These are phyloP conservation scores for Argya squamiceps DNA, from an alignment of 2,797 vertebrate species.

Conservation along the genomic window DNA sequence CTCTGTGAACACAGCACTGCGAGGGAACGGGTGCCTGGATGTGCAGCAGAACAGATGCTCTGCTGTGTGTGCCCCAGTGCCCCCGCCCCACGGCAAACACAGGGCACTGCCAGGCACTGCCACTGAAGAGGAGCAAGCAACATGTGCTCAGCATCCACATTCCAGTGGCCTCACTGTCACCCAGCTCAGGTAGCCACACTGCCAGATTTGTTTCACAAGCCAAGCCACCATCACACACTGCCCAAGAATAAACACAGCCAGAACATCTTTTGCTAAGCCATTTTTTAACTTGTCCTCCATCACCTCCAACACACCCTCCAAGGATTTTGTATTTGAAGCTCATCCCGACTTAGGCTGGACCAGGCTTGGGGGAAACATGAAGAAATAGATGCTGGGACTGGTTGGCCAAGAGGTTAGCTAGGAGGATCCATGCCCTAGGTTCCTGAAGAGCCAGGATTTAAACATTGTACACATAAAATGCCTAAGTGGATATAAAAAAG, in stretches of 20 bases:
- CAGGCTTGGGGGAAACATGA: background rate
- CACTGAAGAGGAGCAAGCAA: background rate
- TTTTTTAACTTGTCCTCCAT: background rate
- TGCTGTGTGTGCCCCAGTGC: background rate
- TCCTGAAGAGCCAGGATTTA: background rate
- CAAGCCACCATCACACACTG: background rate
- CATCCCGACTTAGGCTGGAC: background rate
- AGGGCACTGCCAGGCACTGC: background rate
- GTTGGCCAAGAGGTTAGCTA: background rate
- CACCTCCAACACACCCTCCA: background rate
- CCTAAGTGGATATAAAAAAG: background rate
- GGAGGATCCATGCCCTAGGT: background rate
- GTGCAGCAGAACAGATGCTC: slow-evolving; percentile 38
- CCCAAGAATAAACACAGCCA: background rate
- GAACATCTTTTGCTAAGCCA: background rate
- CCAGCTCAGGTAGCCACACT: background rate
- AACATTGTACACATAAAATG: background rate
- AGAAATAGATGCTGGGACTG: background rate
- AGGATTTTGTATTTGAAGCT: background rate
- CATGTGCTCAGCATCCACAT: background rate
- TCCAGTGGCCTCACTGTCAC: background rate
- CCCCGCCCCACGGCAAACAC: fast-evolving
- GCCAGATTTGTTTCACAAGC: background rate
- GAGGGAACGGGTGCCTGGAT: background rate
- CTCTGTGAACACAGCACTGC: background rate